phyloP scores from a whole-genome alignment of 1,140 invertebrate genomes.

The Drosophila sucinea region DNA sequence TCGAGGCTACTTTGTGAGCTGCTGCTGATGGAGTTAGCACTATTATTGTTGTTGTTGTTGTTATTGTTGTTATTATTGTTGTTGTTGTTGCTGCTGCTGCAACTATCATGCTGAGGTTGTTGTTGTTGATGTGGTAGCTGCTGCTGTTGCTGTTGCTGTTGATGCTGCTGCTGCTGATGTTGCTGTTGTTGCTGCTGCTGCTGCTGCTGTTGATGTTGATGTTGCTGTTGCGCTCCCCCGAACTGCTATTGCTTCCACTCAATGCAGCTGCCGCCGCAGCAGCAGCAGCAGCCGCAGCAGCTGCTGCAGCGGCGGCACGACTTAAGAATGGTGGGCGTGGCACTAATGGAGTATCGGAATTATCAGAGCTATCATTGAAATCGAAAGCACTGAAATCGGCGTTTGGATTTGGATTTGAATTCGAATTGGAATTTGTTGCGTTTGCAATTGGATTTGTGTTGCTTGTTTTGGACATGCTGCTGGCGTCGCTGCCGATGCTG shows the following conservation, averaged over 20 bases:
- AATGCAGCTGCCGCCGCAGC: slow-evolving; percentile 60
- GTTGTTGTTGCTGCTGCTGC: slow-evolving; percentile 34
- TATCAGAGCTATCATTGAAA: slow-evolving; percentile 82
- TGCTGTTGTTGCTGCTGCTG: slow-evolving; percentile 34
- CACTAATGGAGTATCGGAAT: slow-evolving; percentile 76
- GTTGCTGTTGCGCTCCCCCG: slow-evolving; percentile 37
- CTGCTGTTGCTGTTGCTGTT: slow-evolving; percentile 2
- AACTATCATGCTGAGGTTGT: slow-evolving; percentile 10
- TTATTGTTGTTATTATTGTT: slow-evolving; percentile 36
- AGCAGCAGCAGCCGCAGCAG: slow-evolving; percentile 50
- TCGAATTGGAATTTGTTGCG: slow-evolving; percentile 46
- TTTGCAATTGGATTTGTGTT: slow-evolving; percentile 38
- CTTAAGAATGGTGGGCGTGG: slow-evolving; percentile 76
- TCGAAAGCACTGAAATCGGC: slow-evolving; percentile 81
- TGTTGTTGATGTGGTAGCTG: slow-evolving; percentile 31
- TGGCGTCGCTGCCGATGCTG: slow-evolving; percentile 40
- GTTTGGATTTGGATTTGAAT: slow-evolving; percentile 19
- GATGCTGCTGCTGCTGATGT: not conserved
- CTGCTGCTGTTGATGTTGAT: slow-evolving; percentile 33
- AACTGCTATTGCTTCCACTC: slow-evolving; percentile 47
- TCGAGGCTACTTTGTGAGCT: slow-evolving; percentile 53
- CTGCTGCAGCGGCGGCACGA: slow-evolving; percentile 66
- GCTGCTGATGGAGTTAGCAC: slow-evolving; percentile 43
- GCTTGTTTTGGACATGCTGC: slow-evolving; percentile 54
- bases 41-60: slow-evolving; percentile 43